Evolutionary conservation across 1,140 invertebrate species (phyloP), one percentile per base, ranked within the genome.

Genomic region (Bactericera cockerelli): DNA sequence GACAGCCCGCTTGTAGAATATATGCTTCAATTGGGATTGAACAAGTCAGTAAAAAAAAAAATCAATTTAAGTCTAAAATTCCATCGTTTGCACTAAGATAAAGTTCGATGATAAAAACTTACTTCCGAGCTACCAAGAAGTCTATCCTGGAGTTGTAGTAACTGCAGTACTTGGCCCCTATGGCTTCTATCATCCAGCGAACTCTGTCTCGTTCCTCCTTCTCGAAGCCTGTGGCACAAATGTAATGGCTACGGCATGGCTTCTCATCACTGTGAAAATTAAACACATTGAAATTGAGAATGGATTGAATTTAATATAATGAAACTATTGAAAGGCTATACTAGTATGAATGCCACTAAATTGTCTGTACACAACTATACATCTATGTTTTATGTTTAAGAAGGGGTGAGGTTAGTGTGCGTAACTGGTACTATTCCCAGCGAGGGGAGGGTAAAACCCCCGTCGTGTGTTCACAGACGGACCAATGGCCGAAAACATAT

Each of bases 211-310:
- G 70, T 68, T 96, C 91, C 55, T 91, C 87, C 10, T 80, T 83
- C 62, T 86, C 81, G 72, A 94, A 97, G 49, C 92, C 92, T 33
- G 88, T 85, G 6, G 89, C 75, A 2, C 86, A 82, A 59, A 93
- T 85, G 16, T 78, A 72, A 68, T 79, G 72, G 57, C 78, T 76
- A 61, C 74, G 73, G 63, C 80, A 81, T 2, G 81, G 81, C 59
- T 75, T 76, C 42, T 77, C 72, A 58, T 72, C 71, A 28, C 74
- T 74, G 64, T 21, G 67, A 62, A 55, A 61, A 63, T 53, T 56
- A 60, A 62, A 59, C 57, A 60, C 10, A 11, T 36, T 36, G 33
- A 11, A n/a, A n/a, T n/a, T n/a, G 42, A 64, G 61, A 53, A 33
- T 36, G n/a, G 26, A n/a, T 56, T 14, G 25, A 55, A 56, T 6